Evolutionary conservation across 2,888 invertebrate genomes (phyloP), one percentile per base, ranked within the genome.

Genomic region (Cylloceria caligata): DNA sequence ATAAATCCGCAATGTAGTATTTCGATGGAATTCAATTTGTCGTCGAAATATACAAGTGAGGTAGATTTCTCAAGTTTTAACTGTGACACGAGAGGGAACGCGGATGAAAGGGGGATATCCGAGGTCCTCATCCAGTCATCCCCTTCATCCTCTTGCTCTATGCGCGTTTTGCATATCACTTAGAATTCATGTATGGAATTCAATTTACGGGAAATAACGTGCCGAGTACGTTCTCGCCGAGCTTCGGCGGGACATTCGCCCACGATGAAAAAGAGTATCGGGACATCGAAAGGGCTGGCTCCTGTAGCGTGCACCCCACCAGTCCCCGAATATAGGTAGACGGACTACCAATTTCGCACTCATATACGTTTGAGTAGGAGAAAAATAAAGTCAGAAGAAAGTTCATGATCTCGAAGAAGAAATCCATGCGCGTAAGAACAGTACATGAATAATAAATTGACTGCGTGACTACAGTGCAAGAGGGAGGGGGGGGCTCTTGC

Each of bases 171-270:
- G 71, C 81, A 81, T 81, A 77, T 81, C 64, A 73, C 73, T 81
- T 71, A 77, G 81, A 57, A 81, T 81, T 81, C 81, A 77, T 81
- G 77, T 81, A 81, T 81, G 81, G 77, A 77, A 81, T 81, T 81
- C 80, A 76, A 81, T 81, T 81, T 81, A 76, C 80, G 80, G 67
- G 80, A 62, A 81, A 81, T 81, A 81, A 81, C 76, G 76, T 24
- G 30, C 47, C 19, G 62, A 36, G 64, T 52, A 49, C 60, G 60
- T 52, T 75, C 36, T 47, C 39, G 39, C 13, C 52, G n/a, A 21
- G 19, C 19, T 19, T 19, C 13, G 30, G 64, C 34, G 36, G 49
- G 34, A 11, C 45, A 5, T n/a, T 57, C n/a, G 16, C 27, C 19
- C 65, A 16, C 68, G 24, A 55, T 55, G 55, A 69, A 69, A 69